Base-by-base conservation (phyloP, 2,888 invertebrate species). In the Drosophila percnosoma region DNA sequence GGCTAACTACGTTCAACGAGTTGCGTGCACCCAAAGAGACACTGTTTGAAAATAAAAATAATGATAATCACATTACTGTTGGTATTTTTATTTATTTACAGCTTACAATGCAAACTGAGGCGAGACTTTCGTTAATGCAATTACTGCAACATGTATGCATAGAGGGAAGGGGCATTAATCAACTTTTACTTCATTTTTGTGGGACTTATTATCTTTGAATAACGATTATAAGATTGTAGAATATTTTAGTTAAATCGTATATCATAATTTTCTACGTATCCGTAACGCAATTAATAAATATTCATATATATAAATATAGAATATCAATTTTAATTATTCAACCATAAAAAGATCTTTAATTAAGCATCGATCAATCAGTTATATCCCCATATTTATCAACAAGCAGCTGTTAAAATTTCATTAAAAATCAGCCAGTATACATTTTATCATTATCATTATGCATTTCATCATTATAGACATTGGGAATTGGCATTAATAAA, bases 1-100 rank as follows among this genome's bases (percentile, higher is more conserved):
- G 87, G 81, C 78, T 69, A 87, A 84, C 86, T 86, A 78, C 80
- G 74, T 88, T 86, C 81, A 74, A 73, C 64, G 75, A 75, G 80
- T 83, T 88, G 88, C 80, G 65, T 64, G 61, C 58, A 59, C 18
- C 61, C 57, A 18, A 53, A 65, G 73, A 21, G 36, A 38, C 57
- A 52, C 48, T 59, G 65, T 69, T 59, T 48, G 29, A 24, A 54
- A 54, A 54, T 48, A n/a, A 13, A 5, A 38, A 38, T 11, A 36
- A 54, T 29, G 27, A 49, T 68, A 63, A 66, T 71, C 71, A 71
- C 53, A 55, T 60, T 65, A 64, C 70, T 64, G 54, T 67, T 70
- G 42, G 64, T 75, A 53, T 60, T 62, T 71, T 60, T 74, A n/a
- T 60, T 65, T 53, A 40, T 54, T 48, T 59, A 55, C 27, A 68